phyloP scores from a whole-genome alignment of 2,888 invertebrate species.

The Eustalomyia histrio region DNA sequence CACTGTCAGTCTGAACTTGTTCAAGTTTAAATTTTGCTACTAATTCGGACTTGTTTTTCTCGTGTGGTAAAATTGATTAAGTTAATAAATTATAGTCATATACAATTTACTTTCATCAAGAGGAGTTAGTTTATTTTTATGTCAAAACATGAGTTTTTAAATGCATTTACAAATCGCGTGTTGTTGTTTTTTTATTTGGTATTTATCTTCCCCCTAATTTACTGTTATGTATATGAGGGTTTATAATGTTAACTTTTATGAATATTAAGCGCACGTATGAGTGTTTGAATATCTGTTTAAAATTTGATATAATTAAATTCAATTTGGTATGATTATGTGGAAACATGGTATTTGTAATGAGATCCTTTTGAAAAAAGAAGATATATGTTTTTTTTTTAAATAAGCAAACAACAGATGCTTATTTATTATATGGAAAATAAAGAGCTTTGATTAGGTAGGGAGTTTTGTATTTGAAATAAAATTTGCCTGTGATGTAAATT shows the following conservation, averaged over 20 bases:
- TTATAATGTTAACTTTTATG: not conserved
- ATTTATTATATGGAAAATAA: no score
- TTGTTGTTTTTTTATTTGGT: not conserved
- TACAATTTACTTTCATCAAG: not conserved
- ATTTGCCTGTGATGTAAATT: no score
- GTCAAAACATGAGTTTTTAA: constrained; percentile 35
- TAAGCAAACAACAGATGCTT: no score
- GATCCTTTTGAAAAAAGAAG: not conserved
- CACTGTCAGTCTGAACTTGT: constrained; percentile 7
- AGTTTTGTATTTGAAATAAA: no score
- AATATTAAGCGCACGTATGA: constrained; percentile 29
- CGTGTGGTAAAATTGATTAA: constrained; percentile 40
- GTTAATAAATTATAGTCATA: constrained; percentile 38
- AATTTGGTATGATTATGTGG: constrained; percentile 39
- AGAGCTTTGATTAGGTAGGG: no score
- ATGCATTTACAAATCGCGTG: constrained; percentile 26
- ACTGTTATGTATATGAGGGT: not conserved
- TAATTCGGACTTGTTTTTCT: constrained; percentile 20
- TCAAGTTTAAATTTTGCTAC: constrained; percentile 30
- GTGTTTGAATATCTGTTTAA: constrained; percentile 33
- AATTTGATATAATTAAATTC: constrained; percentile 55
- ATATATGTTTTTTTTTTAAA: no score
- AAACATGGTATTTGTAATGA: constrained; percentile 50
- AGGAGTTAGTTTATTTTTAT: constrained; percentile 14
- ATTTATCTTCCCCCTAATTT: not conserved